Conservation (phyloP, 2,113 vertebrate species). For the Scomber japonicus region DNA sequence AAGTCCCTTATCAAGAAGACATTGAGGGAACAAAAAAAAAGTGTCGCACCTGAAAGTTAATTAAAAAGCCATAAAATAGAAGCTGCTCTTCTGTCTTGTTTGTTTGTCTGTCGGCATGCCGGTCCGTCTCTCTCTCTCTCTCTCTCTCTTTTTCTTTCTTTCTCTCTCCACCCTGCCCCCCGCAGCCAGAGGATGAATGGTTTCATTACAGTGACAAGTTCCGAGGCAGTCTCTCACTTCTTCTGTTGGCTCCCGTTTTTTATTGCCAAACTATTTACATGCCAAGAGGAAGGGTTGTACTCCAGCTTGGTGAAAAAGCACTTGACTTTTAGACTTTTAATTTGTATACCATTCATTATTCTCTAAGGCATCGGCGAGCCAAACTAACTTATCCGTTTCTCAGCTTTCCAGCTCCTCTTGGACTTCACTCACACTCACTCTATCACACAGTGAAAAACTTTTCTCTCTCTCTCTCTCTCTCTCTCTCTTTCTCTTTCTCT, state of each 20-base stretch:
- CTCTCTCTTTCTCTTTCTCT: conserved; percentile 12
- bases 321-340: conserved; percentile 76
- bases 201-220: conserved; percentile 82
- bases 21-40: conserved; percentile 57
- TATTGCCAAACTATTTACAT: conserved; percentile 78
- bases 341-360: conserved; percentile 73
- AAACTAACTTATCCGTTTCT: conserved; percentile 51
- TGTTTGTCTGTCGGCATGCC: conserved; percentile 62
- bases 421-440: not conserved
- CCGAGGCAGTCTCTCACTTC: conserved; percentile 65
- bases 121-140: conserved; percentile 35
- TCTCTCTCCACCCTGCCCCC: not conserved
- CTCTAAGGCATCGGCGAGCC: conserved; percentile 48
- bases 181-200: conserved; percentile 74
- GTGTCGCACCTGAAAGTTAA: conserved; percentile 74
- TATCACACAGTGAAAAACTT: conserved; percentile 32
- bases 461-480: not conserved
- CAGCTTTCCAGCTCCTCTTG: conserved; percentile 16
- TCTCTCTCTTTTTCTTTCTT: conserved; percentile 18
- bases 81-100: conserved; percentile 59
- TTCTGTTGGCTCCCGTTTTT: conserved; percentile 59
- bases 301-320: conserved; percentile 69
- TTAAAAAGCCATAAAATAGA: conserved; percentile 75
- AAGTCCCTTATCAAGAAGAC: conserved; percentile 64
- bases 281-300: conserved; percentile 65